phyloP scores from a whole-genome alignment of 64 coral and sea anemone species.

The Catalaphyllia jardinei region DNA sequence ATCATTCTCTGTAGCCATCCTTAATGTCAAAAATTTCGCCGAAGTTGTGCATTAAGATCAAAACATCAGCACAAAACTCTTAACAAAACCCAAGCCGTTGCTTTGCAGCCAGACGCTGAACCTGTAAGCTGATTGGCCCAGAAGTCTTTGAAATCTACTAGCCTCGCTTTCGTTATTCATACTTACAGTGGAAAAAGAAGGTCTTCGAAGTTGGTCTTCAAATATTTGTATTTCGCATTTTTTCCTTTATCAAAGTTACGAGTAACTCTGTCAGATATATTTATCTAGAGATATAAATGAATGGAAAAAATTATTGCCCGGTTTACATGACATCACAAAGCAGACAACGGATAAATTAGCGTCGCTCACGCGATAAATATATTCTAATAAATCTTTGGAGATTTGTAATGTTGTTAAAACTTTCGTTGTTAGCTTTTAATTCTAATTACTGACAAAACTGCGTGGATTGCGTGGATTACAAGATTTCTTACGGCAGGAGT shows the following conservation, averaged over 20 bases:
- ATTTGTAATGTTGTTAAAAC: too few relatives aligned
- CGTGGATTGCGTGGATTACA: too few relatives aligned
- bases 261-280: too few relatives aligned
- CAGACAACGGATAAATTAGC: too few relatives aligned
- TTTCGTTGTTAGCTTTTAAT: too few relatives aligned
- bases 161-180: conserved; percentile 60
- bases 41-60: conserved; percentile 20
- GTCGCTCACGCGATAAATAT: too few relatives aligned
- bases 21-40: background rate
- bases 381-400: too few relatives aligned
- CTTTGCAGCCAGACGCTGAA: conserved; percentile 53
- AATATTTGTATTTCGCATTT: background rate
- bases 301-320: too few relatives aligned
- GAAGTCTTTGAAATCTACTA: conserved; percentile 70
- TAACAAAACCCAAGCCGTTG: conserved; percentile 86
- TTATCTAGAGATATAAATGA: too few relatives aligned
- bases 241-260: too few relatives aligned
- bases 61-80: conserved; percentile 34
- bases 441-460: too few relatives aligned
- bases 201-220: background rate
- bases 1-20: background rate
- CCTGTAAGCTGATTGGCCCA: conserved; percentile 78
- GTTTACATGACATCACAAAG: background rate
- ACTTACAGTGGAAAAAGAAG: background rate
- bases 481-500: background rate